Percentiles rank a stretch among this genome's conserved stretches.
These are phyloP conservation scores for Rhyzopertha dominica DNA, from an alignment of 1,140 invertebrate genomes.

Conservation along the genomic window DNA sequence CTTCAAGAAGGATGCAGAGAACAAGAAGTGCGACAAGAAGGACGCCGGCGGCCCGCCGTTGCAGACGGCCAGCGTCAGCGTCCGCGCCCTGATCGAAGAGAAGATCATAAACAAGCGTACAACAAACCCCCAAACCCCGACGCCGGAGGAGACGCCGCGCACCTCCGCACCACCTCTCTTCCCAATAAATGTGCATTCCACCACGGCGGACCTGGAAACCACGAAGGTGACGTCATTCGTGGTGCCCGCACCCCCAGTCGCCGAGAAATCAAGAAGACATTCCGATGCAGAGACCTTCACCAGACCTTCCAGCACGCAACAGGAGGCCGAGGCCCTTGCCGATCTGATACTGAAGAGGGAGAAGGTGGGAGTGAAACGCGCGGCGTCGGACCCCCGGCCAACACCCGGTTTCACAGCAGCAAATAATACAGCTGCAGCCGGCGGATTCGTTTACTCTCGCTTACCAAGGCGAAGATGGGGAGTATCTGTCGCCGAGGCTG, in stretches of 20 bases:
- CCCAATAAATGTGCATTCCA: conserved; percentile 47
- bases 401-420: conserved; percentile 50
- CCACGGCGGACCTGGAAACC: conserved; percentile 45
- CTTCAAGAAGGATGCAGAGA: conserved; percentile 90
- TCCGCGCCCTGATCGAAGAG: conserved; percentile 82
- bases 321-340: conserved; percentile 53
- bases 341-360: conserved; percentile 55
- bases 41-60: conserved; percentile 72
- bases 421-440: conserved; percentile 54
- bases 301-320: conserved; percentile 52
- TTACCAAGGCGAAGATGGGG: conserved; percentile 60
- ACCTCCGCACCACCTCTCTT: conserved; percentile 48
- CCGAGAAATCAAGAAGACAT: conserved; percentile 56
- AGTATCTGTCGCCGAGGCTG: conserved; percentile 66
- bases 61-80: conserved; percentile 82
- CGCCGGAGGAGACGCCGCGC: conserved; percentile 52
- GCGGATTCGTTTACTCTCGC: conserved; percentile 54
- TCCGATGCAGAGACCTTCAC: conserved; percentile 61
- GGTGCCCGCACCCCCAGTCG: conserved; percentile 54
- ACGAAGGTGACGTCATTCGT: conserved; percentile 55
- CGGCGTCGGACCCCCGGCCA: conserved; percentile 62
- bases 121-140: conserved; percentile 49
- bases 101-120: conserved; percentile 83
- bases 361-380: conserved; percentile 61
- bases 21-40: conserved; percentile 80